Evolutionary conservation across 2,113 vertebrate species (phyloP), one percentile per base, ranked within the genome.

Genomic region (Oreochromis tanganicae): DNA sequence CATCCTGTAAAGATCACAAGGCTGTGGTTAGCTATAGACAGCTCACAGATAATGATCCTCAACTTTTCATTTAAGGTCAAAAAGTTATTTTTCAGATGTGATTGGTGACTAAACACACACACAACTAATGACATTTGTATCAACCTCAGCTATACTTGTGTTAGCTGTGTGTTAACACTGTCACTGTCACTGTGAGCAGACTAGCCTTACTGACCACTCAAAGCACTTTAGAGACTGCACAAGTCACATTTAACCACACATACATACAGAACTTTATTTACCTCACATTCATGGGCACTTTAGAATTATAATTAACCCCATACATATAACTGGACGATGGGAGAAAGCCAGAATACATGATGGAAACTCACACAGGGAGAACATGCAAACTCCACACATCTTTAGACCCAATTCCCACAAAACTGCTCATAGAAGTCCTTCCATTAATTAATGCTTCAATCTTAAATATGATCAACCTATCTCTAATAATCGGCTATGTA

Each of bases 151-250:
- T 66, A 66, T 66, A 38, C 32, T 66, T 36, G 17, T 34, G 6
- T 7, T 34, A 6, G 32, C 7, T 36, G 34, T 66, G 61, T 3
- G 17, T 66, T 38, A 66, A 1, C 36, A 68, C n/a, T 5, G 63
- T 41, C 46, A 48, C 6, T 16, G 46, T 48, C n/a, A 27, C n/a
- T 43, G 66, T 71, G 66, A 43, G 21, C 66, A 24, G 5, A 43
- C 21, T 0, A 46, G n/a, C 7, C 1, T 9, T 71, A 24, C 66
- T 71, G 66, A 71, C 7, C 36, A 71, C 4, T 71, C 63, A 0
- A 16, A 71, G 12, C 36, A 14, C 63, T 38, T 38, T n/a, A 19
- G 57, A 66, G 9, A 66, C 0, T 36, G 36, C 61, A 36, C 17
- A 66, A 68, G 36, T 68, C 36, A 21, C 34, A 21, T 43, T 71